These are phyloP conservation scores for Valencia hispanica DNA, from an alignment of 2,797 vertebrate genomes.

Conservation along the genomic window DNA sequence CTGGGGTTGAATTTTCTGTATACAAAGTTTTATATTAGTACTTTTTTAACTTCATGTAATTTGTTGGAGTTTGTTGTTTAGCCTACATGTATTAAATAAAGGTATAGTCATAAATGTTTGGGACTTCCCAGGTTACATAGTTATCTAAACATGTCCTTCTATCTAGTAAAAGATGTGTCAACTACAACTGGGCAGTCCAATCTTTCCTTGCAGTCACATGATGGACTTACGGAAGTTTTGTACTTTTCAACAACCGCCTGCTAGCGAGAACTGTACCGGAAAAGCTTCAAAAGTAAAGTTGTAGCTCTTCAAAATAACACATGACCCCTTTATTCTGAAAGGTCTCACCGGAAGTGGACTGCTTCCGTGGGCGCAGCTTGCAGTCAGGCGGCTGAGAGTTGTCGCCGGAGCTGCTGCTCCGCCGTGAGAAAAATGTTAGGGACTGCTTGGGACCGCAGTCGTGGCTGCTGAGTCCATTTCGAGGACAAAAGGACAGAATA, in stretches of 20 bases:
- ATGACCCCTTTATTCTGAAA: constrained; percentile 25
- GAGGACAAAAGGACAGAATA: background rate
- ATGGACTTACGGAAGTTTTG: constrained; percentile 55
- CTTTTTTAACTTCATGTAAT: too few species aligned
- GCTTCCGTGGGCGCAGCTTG: fast-evolving
- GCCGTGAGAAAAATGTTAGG: constrained; percentile 57
- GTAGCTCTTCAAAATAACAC: constrained; percentile 33
- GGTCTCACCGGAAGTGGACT: fast-evolving
- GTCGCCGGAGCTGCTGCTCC: constrained; percentile 4
- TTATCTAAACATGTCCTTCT: background rate
- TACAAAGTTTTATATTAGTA: background rate
- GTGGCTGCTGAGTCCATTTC: background rate
- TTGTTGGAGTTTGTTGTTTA: background rate
- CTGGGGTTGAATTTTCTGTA: background rate
- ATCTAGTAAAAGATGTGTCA: constrained; percentile 1
- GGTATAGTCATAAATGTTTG: background rate
- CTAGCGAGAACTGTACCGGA: background rate
- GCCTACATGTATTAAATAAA: background rate
- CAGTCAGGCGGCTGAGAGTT: fast-evolving
- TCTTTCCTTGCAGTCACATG: constrained; percentile 61
- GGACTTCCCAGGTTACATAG: background rate
- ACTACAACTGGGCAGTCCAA: constrained; percentile 23
- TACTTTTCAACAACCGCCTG: too few species aligned
- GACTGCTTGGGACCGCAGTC: constrained; percentile 32
- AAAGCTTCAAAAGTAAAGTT: fast-evolving